Evolutionary conservation across 2,888 invertebrate species (phyloP), one percentile per base, ranked within the genome.

Genomic region (Hyposoter didymator): DNA sequence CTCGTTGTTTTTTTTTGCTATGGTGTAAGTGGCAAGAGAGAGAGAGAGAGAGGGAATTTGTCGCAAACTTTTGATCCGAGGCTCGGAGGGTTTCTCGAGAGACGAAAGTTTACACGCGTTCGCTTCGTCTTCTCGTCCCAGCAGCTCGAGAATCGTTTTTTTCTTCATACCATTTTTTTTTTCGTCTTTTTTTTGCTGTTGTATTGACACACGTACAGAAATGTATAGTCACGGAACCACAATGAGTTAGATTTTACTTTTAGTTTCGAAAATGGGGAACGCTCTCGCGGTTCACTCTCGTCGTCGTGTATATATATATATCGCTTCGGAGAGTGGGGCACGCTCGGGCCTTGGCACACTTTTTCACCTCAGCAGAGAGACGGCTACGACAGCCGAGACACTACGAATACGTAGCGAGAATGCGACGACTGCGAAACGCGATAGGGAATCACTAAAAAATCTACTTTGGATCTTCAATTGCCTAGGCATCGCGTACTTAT

Each of bases 241-340:
- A 93, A 92, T 92, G 92, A 92, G 93, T 93, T 93, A 93, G 93
- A 94, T 93, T 93, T 94, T 94, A 93, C 93, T 93, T 94, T 93
- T 93, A 92, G 93, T 94, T 94, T 94, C 93, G 93, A 93, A 94
- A 94, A 94, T 92, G 92, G 91, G 92, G 91, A 88, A 85, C 86
- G 81, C 70, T 45, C 32, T 32, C 70, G 47, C 49, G 47, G 47
- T 70, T 32, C 66, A 22, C 35, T 39, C 47, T 66, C 39, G 22
- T 49, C 45, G n/a, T n/a, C n/a, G n/a, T n/a, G n/a, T n/a, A n/a
- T n/a, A 45, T 64, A 32, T 39, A 66, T 73, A 62, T 73, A 64
- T 66, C 49, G 10, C 8, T n/a, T 49, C 64, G 32, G 62, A 75
- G 87, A 86, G 89, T 87, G 88, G 87, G 88, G 86, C 85, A 88